Percentiles rank a stretch among this genome's conserved stretches.
phyloP scores from a whole-genome alignment of 2,888 invertebrate genomes.

The Agriotes lineatus region DNA sequence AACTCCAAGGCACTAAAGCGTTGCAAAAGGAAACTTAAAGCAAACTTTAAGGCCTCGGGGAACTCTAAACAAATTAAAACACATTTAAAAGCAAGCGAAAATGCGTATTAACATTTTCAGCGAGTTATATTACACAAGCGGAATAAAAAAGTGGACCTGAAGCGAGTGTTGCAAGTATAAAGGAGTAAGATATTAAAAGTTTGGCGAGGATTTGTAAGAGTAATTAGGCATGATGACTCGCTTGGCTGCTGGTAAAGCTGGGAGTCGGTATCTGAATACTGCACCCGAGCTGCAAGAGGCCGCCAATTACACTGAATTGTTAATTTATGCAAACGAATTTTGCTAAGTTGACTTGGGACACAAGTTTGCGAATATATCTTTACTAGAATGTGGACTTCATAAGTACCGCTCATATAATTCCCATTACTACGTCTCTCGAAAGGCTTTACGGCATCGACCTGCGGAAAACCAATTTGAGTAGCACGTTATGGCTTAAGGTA shows the following conservation, averaged over 20 bases:
- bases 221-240: conserved; percentile 60
- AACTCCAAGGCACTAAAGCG: too few relatives aligned
- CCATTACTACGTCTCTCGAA: too few relatives aligned
- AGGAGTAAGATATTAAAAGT: conserved; percentile 59
- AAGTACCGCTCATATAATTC: conserved; percentile 12
- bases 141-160: conserved; percentile 38
- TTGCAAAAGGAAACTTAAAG: too few relatives aligned
- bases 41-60: conserved; percentile 33
- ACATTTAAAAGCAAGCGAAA: conserved; percentile 44
- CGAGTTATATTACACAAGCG: conserved; percentile 23
- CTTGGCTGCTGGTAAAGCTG: conserved; percentile 51
- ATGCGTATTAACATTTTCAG: conserved; percentile 42
- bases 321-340: conserved; percentile 60
- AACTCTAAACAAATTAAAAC: conserved; percentile 48
- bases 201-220: conserved; percentile 59
- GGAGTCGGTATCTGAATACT: conserved; percentile 48
- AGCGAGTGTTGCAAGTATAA: conserved; percentile 45
- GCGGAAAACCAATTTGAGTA: too few relatives aligned
- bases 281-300: conserved; percentile 50
- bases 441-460: too few relatives aligned
- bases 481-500: too few relatives aligned
- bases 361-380: conserved; percentile 44
- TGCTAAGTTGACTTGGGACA: conserved; percentile 48
- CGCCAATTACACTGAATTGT: conserved; percentile 57
- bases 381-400: conserved; percentile 31